Evolutionary conservation across 53 echinoderm and acorn worm species (phyloP).

Genomic region (Pentamera pediparva): DNA sequence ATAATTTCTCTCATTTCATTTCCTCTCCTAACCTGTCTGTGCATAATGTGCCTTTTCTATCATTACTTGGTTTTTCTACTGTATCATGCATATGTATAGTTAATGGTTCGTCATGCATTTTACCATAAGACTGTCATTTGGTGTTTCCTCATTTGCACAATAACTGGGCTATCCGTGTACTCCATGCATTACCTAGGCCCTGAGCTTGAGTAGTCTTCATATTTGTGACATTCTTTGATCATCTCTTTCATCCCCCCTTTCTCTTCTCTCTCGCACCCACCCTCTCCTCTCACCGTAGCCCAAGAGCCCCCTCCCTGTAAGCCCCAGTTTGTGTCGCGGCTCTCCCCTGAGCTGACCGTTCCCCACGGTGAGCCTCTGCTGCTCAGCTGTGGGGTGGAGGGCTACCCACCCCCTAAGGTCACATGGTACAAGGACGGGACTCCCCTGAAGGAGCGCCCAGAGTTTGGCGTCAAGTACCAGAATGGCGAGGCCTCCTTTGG

Average conservation of each 20-base stretch:
- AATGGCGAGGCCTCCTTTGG: constrained; percentile 29
- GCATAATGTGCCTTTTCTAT: too few species aligned
- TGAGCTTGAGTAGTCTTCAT: not conserved
- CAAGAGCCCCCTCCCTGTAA: constrained; percentile 30
- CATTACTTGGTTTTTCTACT: too few species aligned
- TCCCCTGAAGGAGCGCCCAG: constrained; percentile 16
- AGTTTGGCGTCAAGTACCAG: constrained; percentile 13
- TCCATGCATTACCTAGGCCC: not conserved
- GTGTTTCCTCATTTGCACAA: not conserved
- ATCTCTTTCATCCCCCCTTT: not conserved
- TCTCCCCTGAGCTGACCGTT: constrained; percentile 26
- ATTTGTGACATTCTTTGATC: not conserved
- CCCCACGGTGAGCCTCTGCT: constrained; percentile 49
- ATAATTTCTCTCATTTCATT: too few species aligned
- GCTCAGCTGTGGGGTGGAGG: constrained; percentile 54
- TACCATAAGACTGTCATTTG: not conserved
- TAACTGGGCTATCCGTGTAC: not conserved
- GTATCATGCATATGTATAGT: too few species aligned
- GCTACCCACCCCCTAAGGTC: constrained; percentile 53
- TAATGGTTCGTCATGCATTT: too few species aligned
- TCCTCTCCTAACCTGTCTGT: too few species aligned
- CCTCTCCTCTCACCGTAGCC: not conserved
- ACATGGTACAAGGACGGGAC: constrained; percentile 62
- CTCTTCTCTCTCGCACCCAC: not conserved
- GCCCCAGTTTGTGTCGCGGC: constrained; percentile 11